Base-by-base conservation (phyloP, 1,140 invertebrate genomes). In the Polypedilum pembai region DNA sequence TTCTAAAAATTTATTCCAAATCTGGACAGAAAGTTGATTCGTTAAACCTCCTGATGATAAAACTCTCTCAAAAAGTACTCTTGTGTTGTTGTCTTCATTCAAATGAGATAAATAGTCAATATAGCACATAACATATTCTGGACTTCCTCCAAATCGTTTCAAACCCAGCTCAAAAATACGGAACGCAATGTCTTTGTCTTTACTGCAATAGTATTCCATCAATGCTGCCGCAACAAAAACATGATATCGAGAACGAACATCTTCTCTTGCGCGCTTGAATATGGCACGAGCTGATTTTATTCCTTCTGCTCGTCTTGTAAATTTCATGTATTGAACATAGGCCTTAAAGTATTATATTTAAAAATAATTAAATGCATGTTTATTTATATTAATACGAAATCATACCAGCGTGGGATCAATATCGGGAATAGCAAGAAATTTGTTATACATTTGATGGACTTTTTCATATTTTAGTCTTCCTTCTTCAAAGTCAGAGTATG, bases 171-270 rank as follows among this genome's bases (percentile, higher is more conserved):
- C 97, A 84, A 99, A 99, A 78, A 99, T 99, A 77, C 96, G 89
- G 80, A 98, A 96, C 0, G 98, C 97, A 74, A 99, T 95, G 81
- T 95, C 96, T 83, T 98, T 97, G 83, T 99, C 97, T 86, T 99
- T 99, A 74, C 94, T 98, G 81, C 96, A 99, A 80, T 98, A 99
- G 83, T 99, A 99, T 85, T 99, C 98, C 95, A 99, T 99, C 0
- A 98, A 84, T 0, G 97, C 96, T 15, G 97, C 96, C 0, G 96
- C 92, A 2, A 98, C 95, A 80, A 93, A 99, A 63, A 99, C 92
- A 81, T 99, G 96, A 83, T 95, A 94, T 41, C 88, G 90, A 0
- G 91, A 91, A 73, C 89, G 86, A 3, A 86, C 79, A 82, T 99
- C 97, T 83, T 99, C 96, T 69, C 98, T 83, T 0, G 96, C 96